Evolutionary conservation across 2,888 invertebrate species (phyloP).

Genomic region (Cheilosia scutellata): DNA sequence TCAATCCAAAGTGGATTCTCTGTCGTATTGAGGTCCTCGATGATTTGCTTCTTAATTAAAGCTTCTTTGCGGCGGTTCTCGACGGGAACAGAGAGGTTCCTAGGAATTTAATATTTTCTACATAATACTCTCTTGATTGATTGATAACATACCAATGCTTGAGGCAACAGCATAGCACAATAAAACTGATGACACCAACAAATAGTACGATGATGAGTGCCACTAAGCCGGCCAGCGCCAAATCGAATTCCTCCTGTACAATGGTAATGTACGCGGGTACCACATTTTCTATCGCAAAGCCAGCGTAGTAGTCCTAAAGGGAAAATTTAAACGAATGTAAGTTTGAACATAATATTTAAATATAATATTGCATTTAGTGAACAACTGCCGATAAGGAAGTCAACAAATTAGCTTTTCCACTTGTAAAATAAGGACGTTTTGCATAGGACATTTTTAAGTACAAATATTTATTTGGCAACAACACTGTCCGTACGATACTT

Average conservation of each 20-base stretch:
- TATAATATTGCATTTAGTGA: background rate
- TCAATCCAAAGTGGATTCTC: slow-evolving; percentile 97
- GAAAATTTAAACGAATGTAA: no score
- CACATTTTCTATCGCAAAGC: slow-evolving; percentile 90
- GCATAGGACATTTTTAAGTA: no score
- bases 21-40: slow-evolving; percentile 94
- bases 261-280: slow-evolving; percentile 88
- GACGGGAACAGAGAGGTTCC: slow-evolving; percentile 92
- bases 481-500: slow-evolving; percentile 19
- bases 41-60: slow-evolving; percentile 91
- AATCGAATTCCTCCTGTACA: slow-evolving; percentile 91
- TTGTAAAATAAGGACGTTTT: no score
- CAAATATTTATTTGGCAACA: background rate
- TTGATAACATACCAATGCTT: slow-evolving; percentile 88
- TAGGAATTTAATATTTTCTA: slow-evolving; percentile 79
- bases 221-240: slow-evolving; percentile 93
- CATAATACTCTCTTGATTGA: background rate
- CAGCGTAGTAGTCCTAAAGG: slow-evolving; percentile 87
- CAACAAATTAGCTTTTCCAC: background rate
- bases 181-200: slow-evolving; percentile 93
- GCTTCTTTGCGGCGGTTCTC: slow-evolving; percentile 93
- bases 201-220: slow-evolving; percentile 93
- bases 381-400: no score
- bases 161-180: slow-evolving; percentile 94
- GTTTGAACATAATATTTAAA: background rate